Evolutionary conservation across 2,888 invertebrate genomes (phyloP).

Genomic region (Ornithoptera priamus): DNA sequence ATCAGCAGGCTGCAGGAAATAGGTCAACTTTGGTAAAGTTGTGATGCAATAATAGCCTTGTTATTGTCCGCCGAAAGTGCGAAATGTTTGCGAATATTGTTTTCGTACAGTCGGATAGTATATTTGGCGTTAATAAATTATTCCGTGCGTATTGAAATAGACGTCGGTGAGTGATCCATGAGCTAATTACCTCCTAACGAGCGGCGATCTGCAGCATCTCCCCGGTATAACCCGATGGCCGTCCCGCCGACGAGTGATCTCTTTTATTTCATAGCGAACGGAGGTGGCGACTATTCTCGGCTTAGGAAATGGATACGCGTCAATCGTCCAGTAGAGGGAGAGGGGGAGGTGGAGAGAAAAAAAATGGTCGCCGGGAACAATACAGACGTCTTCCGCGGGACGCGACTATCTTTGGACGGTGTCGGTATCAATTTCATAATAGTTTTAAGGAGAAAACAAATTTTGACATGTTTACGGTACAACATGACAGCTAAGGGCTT

Average conservation of each 20-base stretch:
- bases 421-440: conserved; percentile 27
- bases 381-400: conserved; percentile 58
- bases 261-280: conserved; percentile 72
- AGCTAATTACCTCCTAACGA: conserved; percentile 79
- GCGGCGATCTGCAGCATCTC: conserved; percentile 70
- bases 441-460: conserved; percentile 23
- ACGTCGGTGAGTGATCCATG: conserved; percentile 69
- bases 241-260: conserved; percentile 63
- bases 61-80: background rate
- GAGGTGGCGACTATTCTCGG: conserved; percentile 63
- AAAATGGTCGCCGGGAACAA: conserved; percentile 62
- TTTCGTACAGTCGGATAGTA: conserved; percentile 36
- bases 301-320: conserved; percentile 76
- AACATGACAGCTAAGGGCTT: conserved; percentile 17
- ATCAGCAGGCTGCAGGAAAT: too few relatives aligned
- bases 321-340: conserved; percentile 54
- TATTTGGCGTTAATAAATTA: conserved; percentile 55
- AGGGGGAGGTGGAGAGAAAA: conserved; percentile 30
- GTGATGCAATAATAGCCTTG: too few relatives aligned
- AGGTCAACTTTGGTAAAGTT: too few relatives aligned
- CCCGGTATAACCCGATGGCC: conserved; percentile 65
- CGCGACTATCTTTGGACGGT: conserved; percentile 57
- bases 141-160: conserved; percentile 64
- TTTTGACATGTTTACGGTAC: conserved; percentile 16
- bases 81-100: conserved; percentile 42